Base-by-base conservation (phyloP, 2,888 invertebrate species). In the Eudemis profundana region DNA sequence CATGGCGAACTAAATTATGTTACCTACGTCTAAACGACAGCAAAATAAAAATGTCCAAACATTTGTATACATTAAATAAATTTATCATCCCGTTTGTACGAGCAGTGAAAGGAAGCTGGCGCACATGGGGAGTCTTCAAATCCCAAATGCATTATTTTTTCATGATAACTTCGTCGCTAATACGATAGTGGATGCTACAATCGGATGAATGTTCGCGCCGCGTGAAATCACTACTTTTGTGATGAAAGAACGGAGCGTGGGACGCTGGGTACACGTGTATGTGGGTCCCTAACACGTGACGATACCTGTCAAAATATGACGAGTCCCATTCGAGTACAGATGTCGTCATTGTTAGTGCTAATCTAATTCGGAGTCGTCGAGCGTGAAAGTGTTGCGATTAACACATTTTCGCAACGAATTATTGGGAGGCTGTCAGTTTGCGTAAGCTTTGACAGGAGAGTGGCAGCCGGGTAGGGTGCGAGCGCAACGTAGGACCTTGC, bases 51-150 rank as follows among this genome's bases (percentile, higher is more conserved):
- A 90, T 91, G 91, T 92, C 91, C 89, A 92, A 92, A 91, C 90
- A 92, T 92, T 92, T 91, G 91, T 92, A 91, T 90, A 90, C 90
- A 90, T 91, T 89, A 90, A 89, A 91, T 86, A 90, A 91, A 92
- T 92, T 91, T 92, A 92, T 91, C 90, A 91, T 91, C 85, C 83
- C 84, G 84, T 86, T 86, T 84, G 83, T 83, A 86, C 80, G 78
- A 83, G 79, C 81, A 85, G 83, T 83, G 84, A 89, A 89, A 90
- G 90, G 90, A 91, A 91, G 90, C 90, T 89, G 81, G 85, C 83
- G 79, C 91, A 90, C 87, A 88, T 90, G 91, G 91, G 90, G 90
- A 82, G 85, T 81, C 86, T 83, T 87, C 87, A 88, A 90, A 86
- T 91, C 90, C 90, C 90, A 85, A 90, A 90, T 77, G 90, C 88